Evolutionary conservation across 2,888 invertebrate species (phyloP), one percentile per base, ranked within the genome.

Genomic region (Drosophila falleni): DNA sequence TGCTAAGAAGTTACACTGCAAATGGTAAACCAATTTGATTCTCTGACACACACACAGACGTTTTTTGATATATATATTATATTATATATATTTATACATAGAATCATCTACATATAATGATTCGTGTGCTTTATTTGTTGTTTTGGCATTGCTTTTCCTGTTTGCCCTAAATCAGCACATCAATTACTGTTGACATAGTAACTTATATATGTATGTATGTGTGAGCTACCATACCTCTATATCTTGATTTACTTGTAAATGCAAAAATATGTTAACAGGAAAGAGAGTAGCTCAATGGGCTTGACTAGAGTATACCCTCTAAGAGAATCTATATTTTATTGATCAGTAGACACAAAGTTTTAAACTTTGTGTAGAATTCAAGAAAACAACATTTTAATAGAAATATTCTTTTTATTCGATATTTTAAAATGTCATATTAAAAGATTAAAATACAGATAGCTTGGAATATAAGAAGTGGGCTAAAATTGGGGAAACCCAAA

Each of bases 101-200:
- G 16, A 41, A 8, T 35, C 26, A 54, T 29, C 19, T 31, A 33
- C 5, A 16, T 31, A 33, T 11, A 16, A 50, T 23, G 16, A 13
- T 15, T 44, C 3, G 26, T 33, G 19, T 19, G 42, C 33, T 53
- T 37, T 49, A 61, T 62, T 68, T 78, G 56, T 50, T 60, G 49
- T 59, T 67, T 55, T 62, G n/a, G 19, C 61, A 49, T 35, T 56
- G 53, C 49, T 50, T 70, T 71, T 53, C 47, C 50, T 55, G 50
- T 51, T 70, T 76, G 76, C 19, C 79, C 79, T 33, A 76, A 62
- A 78, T 74, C 37, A 11, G 41, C 23, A 54, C 46, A 58, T 55
- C 63, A 54, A 71, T 63, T 51, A 59, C 47, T 56, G 74, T 82
- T 82, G 88, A 87, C 86, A 78, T 73, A 81, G 78, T 73, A 78